Evolutionary conservation across 37 sponge, comb jelly and placozoan species (phyloP).

Genomic region (Crambe crambe): DNA sequence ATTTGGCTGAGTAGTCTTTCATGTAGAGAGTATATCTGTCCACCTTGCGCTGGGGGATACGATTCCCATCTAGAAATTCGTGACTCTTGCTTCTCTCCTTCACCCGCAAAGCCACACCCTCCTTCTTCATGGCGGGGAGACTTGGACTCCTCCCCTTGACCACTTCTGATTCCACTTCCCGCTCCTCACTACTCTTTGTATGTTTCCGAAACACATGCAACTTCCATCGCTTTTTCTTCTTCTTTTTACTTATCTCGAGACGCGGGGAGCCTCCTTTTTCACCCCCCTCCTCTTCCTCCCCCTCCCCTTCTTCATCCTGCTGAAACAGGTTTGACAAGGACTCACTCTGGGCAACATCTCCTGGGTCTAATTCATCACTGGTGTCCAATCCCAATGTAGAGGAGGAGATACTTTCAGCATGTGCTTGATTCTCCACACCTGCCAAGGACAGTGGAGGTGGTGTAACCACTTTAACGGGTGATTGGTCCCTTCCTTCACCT

Average conservation of each 20-base stretch:
- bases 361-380: not conserved
- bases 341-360: not conserved
- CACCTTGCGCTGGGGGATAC: not conserved
- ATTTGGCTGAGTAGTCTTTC: slow-evolving; percentile 3
- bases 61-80: not conserved
- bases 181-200: not conserved
- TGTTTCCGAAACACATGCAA: not conserved
- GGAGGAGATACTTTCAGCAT: not conserved
- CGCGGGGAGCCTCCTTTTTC: not conserved
- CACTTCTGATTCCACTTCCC: not conserved
- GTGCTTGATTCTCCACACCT: not conserved
- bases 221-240: slow-evolving; percentile 20
- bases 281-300: not conserved
- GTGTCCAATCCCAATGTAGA: not conserved
- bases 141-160: not conserved
- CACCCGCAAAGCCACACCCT: not conserved
- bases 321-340: not conserved
- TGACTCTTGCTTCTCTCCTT: not conserved
- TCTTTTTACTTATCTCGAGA: not conserved
- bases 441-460: too few relatives aligned
- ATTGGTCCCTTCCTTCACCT: not conserved
- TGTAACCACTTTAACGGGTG: not conserved
- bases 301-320: not conserved
- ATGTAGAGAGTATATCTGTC: not conserved
- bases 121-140: too few relatives aligned